Evolutionary conservation across 1,140 invertebrate species (phyloP).

Genomic region (Theocolax elegans): DNA sequence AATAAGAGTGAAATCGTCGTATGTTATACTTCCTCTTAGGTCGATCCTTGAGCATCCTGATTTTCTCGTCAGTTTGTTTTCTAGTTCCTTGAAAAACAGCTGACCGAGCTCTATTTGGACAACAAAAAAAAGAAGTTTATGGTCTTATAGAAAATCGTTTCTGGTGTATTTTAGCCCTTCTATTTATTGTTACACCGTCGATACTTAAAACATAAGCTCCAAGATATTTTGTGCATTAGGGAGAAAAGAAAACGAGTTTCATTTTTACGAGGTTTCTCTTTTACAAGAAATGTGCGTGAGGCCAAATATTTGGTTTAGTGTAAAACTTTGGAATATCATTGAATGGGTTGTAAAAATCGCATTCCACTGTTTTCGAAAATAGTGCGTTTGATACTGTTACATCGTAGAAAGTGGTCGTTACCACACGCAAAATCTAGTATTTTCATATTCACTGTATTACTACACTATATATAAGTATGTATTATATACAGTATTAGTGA

Average conservation of each 20-base stretch:
- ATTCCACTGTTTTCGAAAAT: too few relatives aligned
- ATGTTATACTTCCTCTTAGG: not conserved
- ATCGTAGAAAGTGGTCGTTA: too few relatives aligned
- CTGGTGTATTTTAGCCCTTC: not conserved
- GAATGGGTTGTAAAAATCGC: too few relatives aligned
- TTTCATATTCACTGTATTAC: too few relatives aligned
- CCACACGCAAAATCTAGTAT: too few relatives aligned
- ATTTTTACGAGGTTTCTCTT: not conserved
- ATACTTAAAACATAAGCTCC: constrained; percentile 22
- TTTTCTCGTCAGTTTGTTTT: constrained; percentile 9
- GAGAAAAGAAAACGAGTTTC: not conserved
- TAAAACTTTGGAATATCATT: constrained; percentile 35
- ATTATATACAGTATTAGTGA: too few relatives aligned
- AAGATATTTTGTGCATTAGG: not conserved
- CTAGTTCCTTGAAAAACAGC: constrained; percentile 11
- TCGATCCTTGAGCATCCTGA: not conserved
- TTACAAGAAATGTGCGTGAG: not conserved
- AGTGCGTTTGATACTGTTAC: too few relatives aligned
- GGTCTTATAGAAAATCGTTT: constrained; percentile 10
- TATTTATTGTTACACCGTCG: not conserved
- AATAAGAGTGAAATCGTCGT: not conserved
- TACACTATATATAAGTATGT: too few relatives aligned
- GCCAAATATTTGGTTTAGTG: constrained; percentile 8
- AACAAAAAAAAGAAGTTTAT: constrained; percentile 4
- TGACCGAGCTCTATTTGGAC: not conserved